Evolutionary conservation across 2,797 vertebrate genomes (phyloP), one percentile per base, ranked within the genome.

Genomic region (Notolabrus celidotus): DNA sequence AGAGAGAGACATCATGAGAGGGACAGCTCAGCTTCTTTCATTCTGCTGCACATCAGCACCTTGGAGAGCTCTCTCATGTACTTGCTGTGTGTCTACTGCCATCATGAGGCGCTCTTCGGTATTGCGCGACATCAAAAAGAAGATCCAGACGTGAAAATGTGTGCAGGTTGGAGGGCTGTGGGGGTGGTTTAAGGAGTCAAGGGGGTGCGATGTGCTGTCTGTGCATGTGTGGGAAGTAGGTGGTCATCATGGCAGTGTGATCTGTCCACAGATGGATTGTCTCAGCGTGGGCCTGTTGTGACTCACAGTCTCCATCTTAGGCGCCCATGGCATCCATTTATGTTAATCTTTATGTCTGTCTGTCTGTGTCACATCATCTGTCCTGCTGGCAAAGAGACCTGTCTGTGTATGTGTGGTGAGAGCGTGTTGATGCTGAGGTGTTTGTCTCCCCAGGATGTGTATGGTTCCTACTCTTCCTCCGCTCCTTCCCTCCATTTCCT

Each of bases 21-120:
- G n/a, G 79, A 89, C 78, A 83, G 77, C 84, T 82, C 83, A 80
- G 79, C 73, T 82, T 67, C 77, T 82, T 68, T 84, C 67, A 62
- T 86, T 74, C 74, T 84, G 86, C 79, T 75, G 83, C 70, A 85
- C 71, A 74, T 90, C 92, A 91, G 89, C 84, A 91, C 89, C 87
- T 76, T 67, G 89, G 90, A 91, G 50, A 92, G 89, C 76, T 68
- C 76, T 31, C 51, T 2, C 20, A 4, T 5, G 0, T 23, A 69
- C 49, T n/a, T 11, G n/a, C 71, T 53, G 80, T 82, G 83, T 53
- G 51, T 86, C 57, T 84, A 84, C 65, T 89, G 90, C 90, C 91
- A 89, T 75, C 90, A 42, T 53, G 90, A 90, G 92, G 87, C 60
- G n/a, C 0, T 1, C 19, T 1, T 41, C 19, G 2, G 81, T 55